These are phyloP conservation scores for Mycteria americana DNA, from an alignment of 2,797 vertebrate species.

Conservation along the genomic window DNA sequence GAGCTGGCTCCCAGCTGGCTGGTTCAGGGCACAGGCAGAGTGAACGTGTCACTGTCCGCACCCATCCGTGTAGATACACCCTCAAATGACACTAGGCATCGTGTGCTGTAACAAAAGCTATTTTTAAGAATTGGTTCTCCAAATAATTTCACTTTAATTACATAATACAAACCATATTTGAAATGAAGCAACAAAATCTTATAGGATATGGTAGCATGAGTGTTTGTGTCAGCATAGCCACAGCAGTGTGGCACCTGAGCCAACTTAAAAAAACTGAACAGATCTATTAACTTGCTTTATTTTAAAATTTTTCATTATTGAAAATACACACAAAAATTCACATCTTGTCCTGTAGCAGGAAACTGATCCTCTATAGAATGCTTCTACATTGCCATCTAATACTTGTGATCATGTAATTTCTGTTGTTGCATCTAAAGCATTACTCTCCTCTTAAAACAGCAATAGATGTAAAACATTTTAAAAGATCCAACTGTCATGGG, in stretches of 20 bases:
- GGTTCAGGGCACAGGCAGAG: neutral
- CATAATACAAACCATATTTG: neutral
- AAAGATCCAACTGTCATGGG: neutral
- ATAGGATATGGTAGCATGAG: neutral
- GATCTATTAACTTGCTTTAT: neutral
- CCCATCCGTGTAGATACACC: neutral
- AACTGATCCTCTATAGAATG: neutral
- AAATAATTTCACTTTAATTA: neutral
- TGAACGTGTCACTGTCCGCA: neutral
- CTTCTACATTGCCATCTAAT: neutral
- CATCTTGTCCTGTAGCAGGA: neutral
- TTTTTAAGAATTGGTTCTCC: neutral
- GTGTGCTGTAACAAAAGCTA: neutral
- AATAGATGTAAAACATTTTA: neutral
- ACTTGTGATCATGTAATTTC: neutral
- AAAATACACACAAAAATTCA: neutral
- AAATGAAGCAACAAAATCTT: neutral
- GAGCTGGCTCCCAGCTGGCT: neutral
- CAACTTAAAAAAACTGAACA: neutral
- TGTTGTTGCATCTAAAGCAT: neutral
- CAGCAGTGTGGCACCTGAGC: neutral
- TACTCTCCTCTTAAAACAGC: neutral
- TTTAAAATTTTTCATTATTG: neutral
- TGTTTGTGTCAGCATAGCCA: neutral
- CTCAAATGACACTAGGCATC: neutral